These are phyloP conservation scores for Caenorhabditis panamensis DNA, from an alignment of 2,888 invertebrate species.

Conservation along the genomic window DNA sequence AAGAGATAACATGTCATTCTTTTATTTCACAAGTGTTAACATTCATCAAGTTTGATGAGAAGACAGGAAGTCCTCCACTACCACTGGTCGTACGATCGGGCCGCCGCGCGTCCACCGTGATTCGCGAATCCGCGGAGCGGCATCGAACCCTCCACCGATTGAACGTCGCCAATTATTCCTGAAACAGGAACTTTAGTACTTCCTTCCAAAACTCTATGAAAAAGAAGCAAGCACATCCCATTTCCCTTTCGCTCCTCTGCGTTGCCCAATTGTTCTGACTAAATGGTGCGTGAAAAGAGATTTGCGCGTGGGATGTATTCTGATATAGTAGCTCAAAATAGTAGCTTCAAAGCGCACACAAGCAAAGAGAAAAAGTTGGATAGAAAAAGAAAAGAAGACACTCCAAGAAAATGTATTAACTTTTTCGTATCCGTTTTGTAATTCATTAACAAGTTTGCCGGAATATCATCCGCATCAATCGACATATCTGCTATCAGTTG, in stretches of 20 bases:
- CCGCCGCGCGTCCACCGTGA: slow-evolving; percentile 62
- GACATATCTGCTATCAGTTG: slow-evolving; percentile 62
- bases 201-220: neutral
- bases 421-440: slow-evolving; percentile 59
- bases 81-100: slow-evolving; percentile 61
- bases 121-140: slow-evolving; percentile 61
- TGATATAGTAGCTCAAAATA: neutral
- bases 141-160: slow-evolving; percentile 60
- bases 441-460: slow-evolving; percentile 53
- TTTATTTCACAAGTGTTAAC: slow-evolving; percentile 45
- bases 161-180: slow-evolving; percentile 65
- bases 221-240: slow-evolving; percentile 17
- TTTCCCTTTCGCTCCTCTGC: slow-evolving; percentile 3
- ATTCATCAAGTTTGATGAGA: slow-evolving; percentile 52
- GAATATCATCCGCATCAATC: slow-evolving; percentile 50
- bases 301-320: neutral
- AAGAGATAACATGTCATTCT: slow-evolving; percentile 28
- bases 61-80: slow-evolving; percentile 41
- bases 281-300: slow-evolving; percentile 27
- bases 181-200: slow-evolving; percentile 29
- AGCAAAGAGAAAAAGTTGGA: neutral
- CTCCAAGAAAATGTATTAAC: slow-evolving; percentile 45
- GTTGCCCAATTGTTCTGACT: slow-evolving; percentile 14
- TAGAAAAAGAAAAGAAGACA: slow-evolving; percentile 22
- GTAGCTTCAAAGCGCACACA: neutral